Evolutionary conservation across 2,797 vertebrate species (phyloP).

Genomic region (Sebastes oblongus): DNA sequence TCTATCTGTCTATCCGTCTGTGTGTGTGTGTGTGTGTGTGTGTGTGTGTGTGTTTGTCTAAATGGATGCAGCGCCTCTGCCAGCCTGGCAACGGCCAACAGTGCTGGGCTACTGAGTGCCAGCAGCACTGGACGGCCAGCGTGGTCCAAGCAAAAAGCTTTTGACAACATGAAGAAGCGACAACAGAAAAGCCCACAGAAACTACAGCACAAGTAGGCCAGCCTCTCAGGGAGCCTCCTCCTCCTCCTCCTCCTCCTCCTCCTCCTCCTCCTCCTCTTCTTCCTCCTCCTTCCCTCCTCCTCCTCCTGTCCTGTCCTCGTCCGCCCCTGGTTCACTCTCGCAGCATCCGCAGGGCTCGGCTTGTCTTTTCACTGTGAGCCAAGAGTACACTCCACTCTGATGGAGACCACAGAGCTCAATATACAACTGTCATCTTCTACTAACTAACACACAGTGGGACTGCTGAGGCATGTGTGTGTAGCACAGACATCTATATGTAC

Average conservation of each 20-base stretch:
- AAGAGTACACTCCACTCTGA: slow-evolving; percentile 27
- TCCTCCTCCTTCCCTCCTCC: not conserved
- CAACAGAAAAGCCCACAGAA: slow-evolving; percentile 43
- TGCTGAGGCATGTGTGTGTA: not conserved
- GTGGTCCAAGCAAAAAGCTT: slow-evolving; percentile 34
- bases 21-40: not conserved
- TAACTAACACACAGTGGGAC: slow-evolving; percentile 14
- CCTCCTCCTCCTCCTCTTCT: not conserved
- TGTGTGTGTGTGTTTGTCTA: slow-evolving; percentile 2
- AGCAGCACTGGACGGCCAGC: slow-evolving; percentile 25
- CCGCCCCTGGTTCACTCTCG: slow-evolving; percentile 26
- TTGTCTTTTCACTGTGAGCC: slow-evolving; percentile 15
- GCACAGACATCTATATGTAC: too few relatives aligned
- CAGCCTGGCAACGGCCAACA: slow-evolving; percentile 27
- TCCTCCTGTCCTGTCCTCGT: not conserved
- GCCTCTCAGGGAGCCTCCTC: slow-evolving; percentile 35
- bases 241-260: not conserved
- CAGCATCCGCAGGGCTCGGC: slow-evolving; percentile 19
- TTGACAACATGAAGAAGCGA: slow-evolving; percentile 37
- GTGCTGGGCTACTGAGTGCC: slow-evolving; percentile 20
- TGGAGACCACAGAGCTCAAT: slow-evolving; percentile 24
- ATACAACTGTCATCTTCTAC: not conserved
- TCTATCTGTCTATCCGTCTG: not conserved
- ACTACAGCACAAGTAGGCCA: slow-evolving; percentile 57
- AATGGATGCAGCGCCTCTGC: slow-evolving; percentile 17